Base-by-base conservation (phyloP, 2,113 vertebrate species). In the Hippopotamus amphibius region DNA sequence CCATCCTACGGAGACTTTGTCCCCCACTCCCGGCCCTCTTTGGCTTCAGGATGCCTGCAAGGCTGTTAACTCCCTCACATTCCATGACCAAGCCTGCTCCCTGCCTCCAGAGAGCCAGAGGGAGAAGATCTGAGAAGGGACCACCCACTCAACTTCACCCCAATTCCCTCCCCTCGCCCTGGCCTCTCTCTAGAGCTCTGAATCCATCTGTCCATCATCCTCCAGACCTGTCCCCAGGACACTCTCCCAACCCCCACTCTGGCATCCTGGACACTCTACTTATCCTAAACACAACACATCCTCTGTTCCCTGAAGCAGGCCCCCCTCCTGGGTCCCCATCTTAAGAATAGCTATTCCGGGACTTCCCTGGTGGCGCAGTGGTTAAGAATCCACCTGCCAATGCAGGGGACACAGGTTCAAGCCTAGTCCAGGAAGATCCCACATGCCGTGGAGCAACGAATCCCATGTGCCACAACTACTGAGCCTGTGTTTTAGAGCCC, bases 161-260 rank as follows among this genome's bases (percentile, higher is more conserved):
- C 15, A 28, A 9, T 11, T 26, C 28, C 28, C 7, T 5, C 16
- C 48, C 65, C 41, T 63, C 2, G 71, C 15, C 17, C 16, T 22
- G 12, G 65, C 11, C 57, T 72, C 37, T 69, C 28, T 74, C 61
- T 22, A 43, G 55, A 46, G 21, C 50, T 77, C 53, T 22, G 76
- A 19, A 53, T 26, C 30, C 14, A 11, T 28, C 74, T 61, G 19
- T 37, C 15, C 26, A 2, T 59, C 82, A 69, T 7, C 43, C 30
- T 57, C 6, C 21, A 61, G 63, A 43, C 6, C 88, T 17, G 82
- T 50, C 33, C 66, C 41, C 26, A 24, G 48, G 8, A 66, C 57
- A 43, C 7, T 1, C n/a, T 41, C 19, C 57, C 41, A 17, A 13
- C 10, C 13, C 41, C 57, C 0, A 68, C 41, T 11, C 41, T 1